Evolutionary conservation across 2,113 vertebrate genomes (phyloP).

Genomic region (Pseudorectes ferrugineus): DNA sequence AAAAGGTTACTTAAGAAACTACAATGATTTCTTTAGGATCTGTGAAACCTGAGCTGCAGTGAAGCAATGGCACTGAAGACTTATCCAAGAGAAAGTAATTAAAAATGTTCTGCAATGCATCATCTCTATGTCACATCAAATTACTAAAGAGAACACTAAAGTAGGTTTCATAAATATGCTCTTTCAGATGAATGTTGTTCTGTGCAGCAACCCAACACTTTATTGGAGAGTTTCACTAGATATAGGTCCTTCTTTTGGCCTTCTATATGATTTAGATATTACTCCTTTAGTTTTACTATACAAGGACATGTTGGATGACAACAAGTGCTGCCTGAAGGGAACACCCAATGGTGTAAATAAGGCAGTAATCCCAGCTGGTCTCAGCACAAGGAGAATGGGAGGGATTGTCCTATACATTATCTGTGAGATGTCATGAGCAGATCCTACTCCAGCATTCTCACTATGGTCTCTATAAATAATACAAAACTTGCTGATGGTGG

Average conservation of each 20-base stretch:
- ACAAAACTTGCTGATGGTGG: background rate
- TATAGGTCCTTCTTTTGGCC: background rate
- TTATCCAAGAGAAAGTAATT: background rate
- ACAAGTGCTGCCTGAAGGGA: background rate
- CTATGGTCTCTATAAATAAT: background rate
- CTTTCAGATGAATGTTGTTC: background rate
- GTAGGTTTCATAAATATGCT: background rate
- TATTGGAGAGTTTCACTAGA: background rate
- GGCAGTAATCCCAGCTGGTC: background rate
- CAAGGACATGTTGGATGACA: background rate
- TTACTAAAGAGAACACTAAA: background rate
- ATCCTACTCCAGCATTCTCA: background rate
- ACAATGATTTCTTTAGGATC: background rate
- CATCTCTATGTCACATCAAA: background rate
- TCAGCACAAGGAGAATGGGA: background rate
- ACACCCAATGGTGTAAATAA: background rate
- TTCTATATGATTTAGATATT: background rate
- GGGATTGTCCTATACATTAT: background rate
- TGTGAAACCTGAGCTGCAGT: fast-evolving
- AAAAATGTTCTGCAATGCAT: background rate
- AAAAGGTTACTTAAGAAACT: background rate
- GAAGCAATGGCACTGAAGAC: background rate
- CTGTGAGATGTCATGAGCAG: background rate
- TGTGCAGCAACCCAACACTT: background rate
- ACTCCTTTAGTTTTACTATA: background rate